Evolutionary conservation across 1,140 invertebrate genomes (phyloP).

Genomic region (Steinernema khuongi): DNA sequence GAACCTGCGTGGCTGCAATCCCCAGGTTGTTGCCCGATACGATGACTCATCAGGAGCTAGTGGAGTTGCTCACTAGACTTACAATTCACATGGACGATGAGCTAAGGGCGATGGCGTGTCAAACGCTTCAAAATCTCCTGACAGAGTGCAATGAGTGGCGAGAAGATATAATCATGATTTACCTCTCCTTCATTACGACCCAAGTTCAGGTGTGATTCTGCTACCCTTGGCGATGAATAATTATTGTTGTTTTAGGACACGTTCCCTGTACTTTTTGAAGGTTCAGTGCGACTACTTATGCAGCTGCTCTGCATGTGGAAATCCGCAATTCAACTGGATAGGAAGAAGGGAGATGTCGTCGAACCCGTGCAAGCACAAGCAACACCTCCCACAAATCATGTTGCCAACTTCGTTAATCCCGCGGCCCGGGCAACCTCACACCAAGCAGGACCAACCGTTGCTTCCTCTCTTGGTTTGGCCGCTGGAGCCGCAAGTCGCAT

Average conservation of each 20-base stretch:
- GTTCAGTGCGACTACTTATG: conserved; percentile 82
- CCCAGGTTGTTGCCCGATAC: conserved; percentile 93
- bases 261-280: conserved; percentile 76
- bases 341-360: conserved; percentile 40
- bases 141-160: conserved; percentile 93
- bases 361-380: conserved; percentile 23
- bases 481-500: conserved; percentile 2
- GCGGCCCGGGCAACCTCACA: conserved; percentile 23
- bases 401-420: background rate
- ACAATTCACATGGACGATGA: conserved; percentile 74
- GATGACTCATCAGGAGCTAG: conserved; percentile 74
- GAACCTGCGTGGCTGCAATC: conserved; percentile 95
- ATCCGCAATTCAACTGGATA: conserved; percentile 66
- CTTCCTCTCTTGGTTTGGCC: background rate
- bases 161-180: conserved; percentile 79
- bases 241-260: conserved; percentile 74
- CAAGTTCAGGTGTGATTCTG: conserved; percentile 51
- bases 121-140: conserved; percentile 88
- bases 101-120: conserved; percentile 73
- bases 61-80: conserved; percentile 81
- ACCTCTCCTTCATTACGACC: conserved; percentile 49
- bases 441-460: conserved; percentile 2
- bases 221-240: background rate
- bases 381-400: background rate
- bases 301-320: conserved; percentile 89